Evolutionary conservation across 2,888 invertebrate genomes (phyloP).

Genomic region (Drosophila greeni): DNA sequence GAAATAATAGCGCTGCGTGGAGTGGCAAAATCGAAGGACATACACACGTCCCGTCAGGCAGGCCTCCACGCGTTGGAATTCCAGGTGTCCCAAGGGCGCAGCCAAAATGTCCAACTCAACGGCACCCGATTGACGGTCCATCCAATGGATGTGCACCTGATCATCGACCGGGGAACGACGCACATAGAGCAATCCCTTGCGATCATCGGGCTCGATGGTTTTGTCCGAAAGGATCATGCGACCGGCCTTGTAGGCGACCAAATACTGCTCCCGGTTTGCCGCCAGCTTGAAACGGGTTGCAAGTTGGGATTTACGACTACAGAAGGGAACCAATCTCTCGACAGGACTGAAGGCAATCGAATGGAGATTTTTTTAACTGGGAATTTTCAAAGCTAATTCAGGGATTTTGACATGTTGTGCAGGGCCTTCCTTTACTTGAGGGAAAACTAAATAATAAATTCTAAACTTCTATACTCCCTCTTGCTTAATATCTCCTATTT

Average conservation of each 20-base stretch:
- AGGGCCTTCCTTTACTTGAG: not conserved
- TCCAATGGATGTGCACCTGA: constrained; percentile 98
- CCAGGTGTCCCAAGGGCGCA: constrained; percentile 95
- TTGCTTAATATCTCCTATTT: too few species aligned
- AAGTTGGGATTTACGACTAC: too few species aligned
- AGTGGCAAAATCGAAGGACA: constrained; percentile 95
- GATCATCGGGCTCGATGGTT: constrained; percentile 94
- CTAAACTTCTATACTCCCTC: too few species aligned
- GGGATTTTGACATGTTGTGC: not conserved
- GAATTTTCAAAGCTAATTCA: constrained; percentile 1
- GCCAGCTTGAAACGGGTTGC: constrained; percentile 1
- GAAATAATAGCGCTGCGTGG: constrained; percentile 94
- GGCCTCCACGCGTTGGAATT: constrained; percentile 94
- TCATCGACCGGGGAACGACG: constrained; percentile 96
- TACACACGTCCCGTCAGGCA: constrained; percentile 98
- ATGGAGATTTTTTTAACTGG: not conserved
- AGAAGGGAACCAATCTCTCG: not conserved
- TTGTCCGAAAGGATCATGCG: constrained; percentile 93
- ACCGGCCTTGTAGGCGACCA: constrained; percentile 96
- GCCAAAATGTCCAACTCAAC: constrained; percentile 96
- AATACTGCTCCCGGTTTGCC: constrained; percentile 51
- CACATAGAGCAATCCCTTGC: constrained; percentile 96
- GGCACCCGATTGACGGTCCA: constrained; percentile 92
- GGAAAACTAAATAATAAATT: too few species aligned
- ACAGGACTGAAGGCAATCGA: not conserved